phyloP scores from a whole-genome alignment of 2,888 invertebrate genomes.

The Stegana nigrithorax region DNA sequence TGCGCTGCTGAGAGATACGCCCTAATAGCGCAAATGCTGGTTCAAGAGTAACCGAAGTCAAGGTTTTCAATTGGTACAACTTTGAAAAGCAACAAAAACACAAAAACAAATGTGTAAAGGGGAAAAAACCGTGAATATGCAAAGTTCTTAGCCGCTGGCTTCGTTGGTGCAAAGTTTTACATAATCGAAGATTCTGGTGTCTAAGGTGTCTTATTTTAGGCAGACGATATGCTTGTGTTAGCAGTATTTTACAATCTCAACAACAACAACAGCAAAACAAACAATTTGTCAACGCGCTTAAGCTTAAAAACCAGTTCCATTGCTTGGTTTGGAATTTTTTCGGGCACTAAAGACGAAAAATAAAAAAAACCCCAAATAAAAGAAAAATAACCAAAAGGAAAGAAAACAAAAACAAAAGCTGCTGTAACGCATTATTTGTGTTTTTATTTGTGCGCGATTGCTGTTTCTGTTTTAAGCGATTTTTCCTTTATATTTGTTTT shows the following conservation, averaged over 20 bases:
- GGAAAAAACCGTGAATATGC: no score
- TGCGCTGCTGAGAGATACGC: background rate
- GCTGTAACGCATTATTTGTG: conserved; percentile 35
- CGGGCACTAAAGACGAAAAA: no score
- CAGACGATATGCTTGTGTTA: no score
- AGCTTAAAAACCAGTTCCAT: conserved; percentile 30
- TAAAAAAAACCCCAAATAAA: no score
- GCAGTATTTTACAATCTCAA: no score
- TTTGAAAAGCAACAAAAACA: background rate
- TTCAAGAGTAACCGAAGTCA: background rate
- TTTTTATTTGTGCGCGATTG: conserved; percentile 5
- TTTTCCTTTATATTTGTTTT: conserved; percentile 12
- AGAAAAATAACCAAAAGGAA: no score
- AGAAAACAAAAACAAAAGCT: conserved; percentile 28
- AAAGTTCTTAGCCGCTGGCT: no score
- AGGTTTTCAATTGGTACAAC: background rate
- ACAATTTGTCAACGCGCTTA: background rate
- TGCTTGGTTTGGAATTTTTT: no score
- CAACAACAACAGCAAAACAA: background rate
- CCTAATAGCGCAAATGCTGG: background rate
- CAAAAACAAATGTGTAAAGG: no score
- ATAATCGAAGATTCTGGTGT: no score
- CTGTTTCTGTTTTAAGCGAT: conserved; percentile 19
- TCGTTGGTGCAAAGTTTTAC: no score
- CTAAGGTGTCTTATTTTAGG: no score